Percentiles rank a stretch among this genome's conserved stretches.
Conservation (phyloP, 1,140 invertebrate species). For the Homarus americanus region DNA sequence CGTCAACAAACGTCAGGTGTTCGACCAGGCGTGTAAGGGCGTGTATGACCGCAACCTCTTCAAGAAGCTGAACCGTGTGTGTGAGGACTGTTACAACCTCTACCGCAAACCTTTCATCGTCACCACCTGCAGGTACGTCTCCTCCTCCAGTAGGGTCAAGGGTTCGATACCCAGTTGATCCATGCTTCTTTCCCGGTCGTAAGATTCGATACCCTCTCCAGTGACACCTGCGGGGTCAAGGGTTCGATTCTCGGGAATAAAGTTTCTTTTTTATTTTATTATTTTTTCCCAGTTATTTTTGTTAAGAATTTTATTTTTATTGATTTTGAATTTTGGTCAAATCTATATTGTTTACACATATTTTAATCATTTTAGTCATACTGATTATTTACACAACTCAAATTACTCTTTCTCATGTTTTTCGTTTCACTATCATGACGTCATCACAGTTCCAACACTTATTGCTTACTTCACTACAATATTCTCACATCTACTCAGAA, state of each 20-base stretch:
- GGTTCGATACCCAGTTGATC: no score
- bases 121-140: slow-evolving; percentile 40
- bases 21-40: slow-evolving; percentile 49
- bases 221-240: no score
- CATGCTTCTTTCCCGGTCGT: background rate
- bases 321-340: no score
- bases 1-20: slow-evolving; percentile 34
- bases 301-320: background rate
- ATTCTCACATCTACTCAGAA: no score
- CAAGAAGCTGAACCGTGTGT: slow-evolving; percentile 42
- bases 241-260: no score
- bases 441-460: no score
- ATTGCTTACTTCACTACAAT: no score
- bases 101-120: slow-evolving; percentile 47
- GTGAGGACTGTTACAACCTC: slow-evolving; percentile 61
- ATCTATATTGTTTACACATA: no score
- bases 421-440: no score
- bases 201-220: background rate
- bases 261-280: background rate
- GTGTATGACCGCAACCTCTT: slow-evolving; percentile 40
- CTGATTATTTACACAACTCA: no score
- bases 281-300: background rate
- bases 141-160: background rate
- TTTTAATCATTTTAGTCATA: no score
- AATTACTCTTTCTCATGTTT: no score